Conservation (phyloP, 2,888 invertebrate genomes). For the Lasioglossum zephyrum region DNA sequence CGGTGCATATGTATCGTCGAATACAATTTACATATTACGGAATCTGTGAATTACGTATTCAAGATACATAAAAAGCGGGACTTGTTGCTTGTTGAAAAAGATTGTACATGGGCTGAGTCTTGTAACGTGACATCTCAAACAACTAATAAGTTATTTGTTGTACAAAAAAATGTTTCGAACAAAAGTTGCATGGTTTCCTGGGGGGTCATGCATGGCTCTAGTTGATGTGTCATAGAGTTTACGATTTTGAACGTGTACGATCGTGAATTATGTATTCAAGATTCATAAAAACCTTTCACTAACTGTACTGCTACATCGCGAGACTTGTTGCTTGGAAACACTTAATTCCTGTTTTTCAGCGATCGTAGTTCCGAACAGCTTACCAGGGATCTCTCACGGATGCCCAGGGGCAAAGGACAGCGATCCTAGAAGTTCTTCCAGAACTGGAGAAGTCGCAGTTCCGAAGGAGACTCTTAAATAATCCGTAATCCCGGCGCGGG, state of each 20-base stretch:
- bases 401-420: neutral
- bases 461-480: conserved; percentile 36
- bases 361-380: conserved; percentile 16
- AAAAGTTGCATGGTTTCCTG: no score
- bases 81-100: no score
- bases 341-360: conserved; percentile 27
- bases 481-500: conserved; percentile 40
- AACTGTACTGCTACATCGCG: neutral
- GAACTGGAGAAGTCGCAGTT: neutral
- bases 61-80: no score
- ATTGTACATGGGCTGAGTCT: no score
- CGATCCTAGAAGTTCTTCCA: neutral
- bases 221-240: neutral
- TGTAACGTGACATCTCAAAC: no score
- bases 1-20: no score
- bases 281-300: neutral
- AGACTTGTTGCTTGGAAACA: conserved; percentile 37
- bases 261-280: no score
- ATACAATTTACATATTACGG: no score
- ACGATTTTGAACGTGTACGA: no score
- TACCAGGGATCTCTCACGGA: conserved; percentile 13
- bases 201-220: neutral
- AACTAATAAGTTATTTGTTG: no score
- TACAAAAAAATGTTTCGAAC: no score
- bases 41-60: no score